Evolutionary conservation across 1,140 invertebrate genomes (phyloP).

Genomic region (Apis dorsata): DNA sequence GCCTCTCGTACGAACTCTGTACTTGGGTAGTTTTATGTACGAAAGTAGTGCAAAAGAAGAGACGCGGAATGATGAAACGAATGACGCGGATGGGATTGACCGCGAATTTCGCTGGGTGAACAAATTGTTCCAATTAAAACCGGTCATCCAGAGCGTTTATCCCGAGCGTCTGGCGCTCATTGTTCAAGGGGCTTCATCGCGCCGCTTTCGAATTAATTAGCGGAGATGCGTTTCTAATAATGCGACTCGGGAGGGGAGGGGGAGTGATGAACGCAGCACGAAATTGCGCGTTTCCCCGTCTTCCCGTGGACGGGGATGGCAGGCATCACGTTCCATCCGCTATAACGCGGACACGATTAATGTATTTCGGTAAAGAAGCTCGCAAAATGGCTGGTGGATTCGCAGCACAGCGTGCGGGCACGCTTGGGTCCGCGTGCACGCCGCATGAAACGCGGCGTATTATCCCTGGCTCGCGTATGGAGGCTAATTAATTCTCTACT

Average conservation of each 20-base stretch:
- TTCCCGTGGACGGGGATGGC: neutral
- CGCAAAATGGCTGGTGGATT: slow-evolving; percentile 10
- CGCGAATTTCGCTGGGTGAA: neutral
- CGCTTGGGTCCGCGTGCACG: neutral
- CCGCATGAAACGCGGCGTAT: slow-evolving; percentile 29
- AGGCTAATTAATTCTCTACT: slow-evolving; percentile 49
- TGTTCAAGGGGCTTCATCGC: neutral
- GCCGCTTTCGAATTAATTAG: neutral
- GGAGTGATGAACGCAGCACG: slow-evolving; percentile 1
- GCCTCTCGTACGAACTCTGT: no score
- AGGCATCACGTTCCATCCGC: neutral
- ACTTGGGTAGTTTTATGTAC: no score
- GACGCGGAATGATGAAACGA: neutral
- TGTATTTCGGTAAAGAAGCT: slow-evolving; percentile 40
- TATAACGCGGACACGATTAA: slow-evolving; percentile 30
- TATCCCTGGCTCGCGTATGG: slow-evolving; percentile 3
- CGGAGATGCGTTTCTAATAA: slow-evolving; percentile 17
- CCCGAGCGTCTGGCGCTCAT: neutral
- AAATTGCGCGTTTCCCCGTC: slow-evolving; percentile 13
- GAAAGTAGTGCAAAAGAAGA: neutral
- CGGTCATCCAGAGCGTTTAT: neutral
- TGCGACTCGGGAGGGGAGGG: neutral
- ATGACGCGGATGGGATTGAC: no score
- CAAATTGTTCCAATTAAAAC: neutral
- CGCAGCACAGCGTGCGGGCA: neutral